Conservation (phyloP, 2,888 invertebrate genomes). For the Drosophila buzzatii region DNA sequence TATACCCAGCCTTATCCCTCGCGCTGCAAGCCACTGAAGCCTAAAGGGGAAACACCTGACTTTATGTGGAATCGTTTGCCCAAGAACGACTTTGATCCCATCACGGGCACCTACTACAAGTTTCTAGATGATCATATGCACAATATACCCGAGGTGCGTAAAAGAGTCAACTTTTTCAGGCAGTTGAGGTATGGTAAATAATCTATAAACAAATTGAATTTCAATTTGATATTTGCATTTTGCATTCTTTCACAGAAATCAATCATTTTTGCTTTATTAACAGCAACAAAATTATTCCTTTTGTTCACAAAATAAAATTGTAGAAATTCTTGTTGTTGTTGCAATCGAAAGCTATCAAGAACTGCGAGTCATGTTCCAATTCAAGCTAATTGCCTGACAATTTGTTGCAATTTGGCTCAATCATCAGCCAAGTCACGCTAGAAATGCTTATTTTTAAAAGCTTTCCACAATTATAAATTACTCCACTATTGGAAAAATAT, state of each 20-base stretch:
- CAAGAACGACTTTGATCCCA: conserved; percentile 63
- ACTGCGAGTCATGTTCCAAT: conserved; percentile 11
- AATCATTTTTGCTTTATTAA: conserved; percentile 63
- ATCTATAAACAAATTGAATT: fast-evolving
- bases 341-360: neutral
- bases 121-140: conserved; percentile 71
- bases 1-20: conserved; percentile 54
- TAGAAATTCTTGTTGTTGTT: conserved; percentile 15
- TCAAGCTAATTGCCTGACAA: conserved; percentile 48
- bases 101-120: conserved; percentile 60
- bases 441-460: conserved; percentile 25
- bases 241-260: conserved; percentile 43
- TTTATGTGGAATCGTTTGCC: conserved; percentile 66
- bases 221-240: neutral
- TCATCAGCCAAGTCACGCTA: conserved; percentile 49
- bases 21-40: conserved; percentile 43
- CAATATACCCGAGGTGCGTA: conserved; percentile 55
- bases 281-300: conserved; percentile 11
- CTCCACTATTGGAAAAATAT: conserved; percentile 41
- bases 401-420: conserved; percentile 59
- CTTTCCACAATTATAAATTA: conserved; percentile 48
- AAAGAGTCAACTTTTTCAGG: conserved; percentile 64
- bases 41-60: conserved; percentile 52
- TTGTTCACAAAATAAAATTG: conserved; percentile 12
- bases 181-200: conserved; percentile 51